Evolutionary conservation across 2,797 vertebrate species (phyloP).

Genomic region (Phylloscopus collybita): DNA sequence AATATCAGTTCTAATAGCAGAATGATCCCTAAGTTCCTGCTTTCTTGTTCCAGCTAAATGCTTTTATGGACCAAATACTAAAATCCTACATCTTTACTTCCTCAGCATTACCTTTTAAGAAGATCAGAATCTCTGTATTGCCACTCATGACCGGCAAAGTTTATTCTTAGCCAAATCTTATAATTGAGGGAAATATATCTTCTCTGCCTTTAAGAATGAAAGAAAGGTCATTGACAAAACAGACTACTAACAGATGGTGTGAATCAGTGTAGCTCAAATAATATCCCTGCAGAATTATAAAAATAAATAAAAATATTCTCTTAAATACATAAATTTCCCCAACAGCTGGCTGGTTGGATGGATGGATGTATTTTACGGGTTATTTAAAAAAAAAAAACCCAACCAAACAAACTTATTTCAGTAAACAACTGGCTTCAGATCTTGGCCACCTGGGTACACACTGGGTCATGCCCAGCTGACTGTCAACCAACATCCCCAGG

Average conservation of each 20-base stretch:
- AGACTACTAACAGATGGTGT: neutral
- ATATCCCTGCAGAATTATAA: neutral
- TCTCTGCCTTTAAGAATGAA: neutral
- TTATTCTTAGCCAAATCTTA: accelerated
- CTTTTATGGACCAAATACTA: neutral
- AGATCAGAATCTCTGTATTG: neutral
- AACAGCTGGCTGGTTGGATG: neutral
- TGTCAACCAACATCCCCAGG: neutral
- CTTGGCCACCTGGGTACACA: neutral
- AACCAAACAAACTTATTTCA: neutral
- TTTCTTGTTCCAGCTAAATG: neutral
- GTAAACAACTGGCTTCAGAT: neutral
- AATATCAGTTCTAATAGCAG: neutral
- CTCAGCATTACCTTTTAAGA: neutral
- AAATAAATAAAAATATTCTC: neutral
- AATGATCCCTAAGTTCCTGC: neutral
- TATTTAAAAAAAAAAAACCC: neutral
- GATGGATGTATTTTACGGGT: neutral
- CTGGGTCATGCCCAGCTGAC: neutral
- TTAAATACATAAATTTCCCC: neutral
- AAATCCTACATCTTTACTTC: neutral
- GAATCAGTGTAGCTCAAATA: neutral
- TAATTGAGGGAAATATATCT: neutral
- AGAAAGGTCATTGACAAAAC: neutral
- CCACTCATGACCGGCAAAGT: neutral